Conservation (phyloP, 2,888 invertebrate species). For the Poecilobothrus nobilitatus region DNA sequence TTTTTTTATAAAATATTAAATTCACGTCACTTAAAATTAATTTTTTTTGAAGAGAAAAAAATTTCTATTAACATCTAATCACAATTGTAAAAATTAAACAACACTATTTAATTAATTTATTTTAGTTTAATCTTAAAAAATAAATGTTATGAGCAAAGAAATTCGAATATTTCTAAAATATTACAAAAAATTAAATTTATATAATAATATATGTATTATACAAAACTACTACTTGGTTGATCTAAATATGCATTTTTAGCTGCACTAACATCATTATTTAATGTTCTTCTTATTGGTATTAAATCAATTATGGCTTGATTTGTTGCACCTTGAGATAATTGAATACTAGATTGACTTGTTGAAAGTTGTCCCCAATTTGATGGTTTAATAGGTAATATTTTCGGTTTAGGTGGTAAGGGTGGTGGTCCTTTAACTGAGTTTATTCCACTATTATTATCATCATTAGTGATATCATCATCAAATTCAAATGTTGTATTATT, state of each 20-base stretch:
- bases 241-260: slow-evolving; percentile 50
- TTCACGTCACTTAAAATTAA: too few relatives aligned
- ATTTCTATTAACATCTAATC: too few relatives aligned
- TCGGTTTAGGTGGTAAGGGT: slow-evolving; percentile 67
- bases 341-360: slow-evolving; percentile 31
- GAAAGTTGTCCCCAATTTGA: slow-evolving; percentile 47
- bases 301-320: slow-evolving; percentile 26
- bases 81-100: too few relatives aligned
- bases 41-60: too few relatives aligned
- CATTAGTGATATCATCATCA: slow-evolving; percentile 18
- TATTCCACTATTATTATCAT: slow-evolving; percentile 13
- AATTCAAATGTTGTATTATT: slow-evolving; percentile 15
- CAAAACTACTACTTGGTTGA: slow-evolving; percentile 52
- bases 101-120: too few relatives aligned
- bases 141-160: too few relatives aligned
- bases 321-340: slow-evolving; percentile 23
- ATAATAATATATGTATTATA: too few relatives aligned
- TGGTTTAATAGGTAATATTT: slow-evolving; percentile 57
- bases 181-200: too few relatives aligned
- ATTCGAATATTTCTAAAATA: too few relatives aligned
- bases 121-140: too few relatives aligned
- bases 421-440: slow-evolving; percentile 48
- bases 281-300: slow-evolving; percentile 31
- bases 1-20: too few relatives aligned
- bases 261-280: slow-evolving; percentile 27